Evolutionary conservation across 2,797 vertebrate species (phyloP), one percentile per base, ranked within the genome.

Genomic region (Rhodeus uyekii): DNA sequence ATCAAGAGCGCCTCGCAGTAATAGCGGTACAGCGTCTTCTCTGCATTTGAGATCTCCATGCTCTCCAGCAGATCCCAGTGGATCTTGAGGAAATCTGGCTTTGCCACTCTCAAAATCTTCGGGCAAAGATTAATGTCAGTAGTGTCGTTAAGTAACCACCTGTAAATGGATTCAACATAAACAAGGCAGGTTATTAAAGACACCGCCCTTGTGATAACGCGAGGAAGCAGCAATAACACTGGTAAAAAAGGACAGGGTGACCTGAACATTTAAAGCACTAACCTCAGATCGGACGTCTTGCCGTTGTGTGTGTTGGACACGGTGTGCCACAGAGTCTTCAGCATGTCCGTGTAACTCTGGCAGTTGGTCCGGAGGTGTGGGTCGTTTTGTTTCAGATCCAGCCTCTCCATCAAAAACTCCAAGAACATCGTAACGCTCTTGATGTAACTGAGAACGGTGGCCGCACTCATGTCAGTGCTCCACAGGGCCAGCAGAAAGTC

Each of bases 91-190:
- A 80, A 58, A 24, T 80, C 50, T n/a, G n/a, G 10, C 24, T 71
- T 58, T 3, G 50, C 78, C 14, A 16, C 36, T 5, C 19, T n/a
- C 4, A 80, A 44, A n/a, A 71, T 34, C 16, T 10, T 29, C 48
- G 69, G 77, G 63, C 48, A 53, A 9, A 68, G n/a, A 68, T 4
- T 58, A 39, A 79, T 76, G 9, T 5, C 3, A 3, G 1, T 9
- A 24, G 14, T 9, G 8, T 2, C 0, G 1, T 22, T 3, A 3
- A 18, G 1, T 1, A 1, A 10, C 50, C 1, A 0, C 8, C 34
- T 39, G 7, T 44, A 16, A 29, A n/a, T 19, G 14, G 34, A 58
- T 60, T 39, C 22, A 75, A 19, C 24, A 19, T 4, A 58, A 12
- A 60, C 36, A 42, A 42, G 53, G 24, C 9, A 1, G 22, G 6